phyloP scores from a whole-genome alignment of 2,797 vertebrate species.

The Cyprinella venusta region DNA sequence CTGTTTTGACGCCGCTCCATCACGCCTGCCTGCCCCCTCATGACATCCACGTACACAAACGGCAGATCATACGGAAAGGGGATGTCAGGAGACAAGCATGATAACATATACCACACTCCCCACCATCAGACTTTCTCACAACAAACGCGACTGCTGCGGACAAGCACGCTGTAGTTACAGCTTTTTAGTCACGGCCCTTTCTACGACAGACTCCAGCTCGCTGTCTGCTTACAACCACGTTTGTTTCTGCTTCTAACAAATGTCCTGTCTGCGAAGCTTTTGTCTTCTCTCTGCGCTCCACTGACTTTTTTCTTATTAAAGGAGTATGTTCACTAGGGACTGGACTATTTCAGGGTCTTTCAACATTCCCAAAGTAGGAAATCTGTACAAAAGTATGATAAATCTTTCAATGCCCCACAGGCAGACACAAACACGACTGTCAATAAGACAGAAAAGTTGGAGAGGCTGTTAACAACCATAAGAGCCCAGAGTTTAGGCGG shows the following conservation, averaged over 20 bases:
- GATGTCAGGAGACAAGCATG: slow-evolving; percentile 23
- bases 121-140: slow-evolving; percentile 25
- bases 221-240: slow-evolving; percentile 22
- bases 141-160: neutral
- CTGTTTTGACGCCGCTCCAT: slow-evolving; percentile 39
- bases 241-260: slow-evolving; percentile 27
- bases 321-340: slow-evolving; percentile 41
- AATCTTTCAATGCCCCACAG: slow-evolving; percentile 66
- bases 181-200: slow-evolving; percentile 23
- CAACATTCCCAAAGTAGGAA: slow-evolving; percentile 64
- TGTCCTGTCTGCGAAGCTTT: slow-evolving; percentile 38
- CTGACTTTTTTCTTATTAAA: slow-evolving; percentile 41
- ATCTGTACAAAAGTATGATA: slow-evolving; percentile 62
- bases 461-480: slow-evolving; percentile 32
- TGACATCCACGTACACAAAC: slow-evolving; percentile 40
- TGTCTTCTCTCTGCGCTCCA: slow-evolving; percentile 26
- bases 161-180: neutral
- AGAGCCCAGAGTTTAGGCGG: slow-evolving; percentile 24
- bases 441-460: slow-evolving; percentile 59
- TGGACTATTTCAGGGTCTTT: slow-evolving; percentile 64
- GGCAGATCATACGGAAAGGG: slow-evolving; percentile 39
- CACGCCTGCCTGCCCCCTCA: slow-evolving; percentile 48
- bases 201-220: neutral
- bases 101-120: slow-evolving; percentile 50
- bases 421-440: slow-evolving; percentile 53